phyloP scores from a whole-genome alignment of 2,113 vertebrate species.

The Caracal caracal region DNA sequence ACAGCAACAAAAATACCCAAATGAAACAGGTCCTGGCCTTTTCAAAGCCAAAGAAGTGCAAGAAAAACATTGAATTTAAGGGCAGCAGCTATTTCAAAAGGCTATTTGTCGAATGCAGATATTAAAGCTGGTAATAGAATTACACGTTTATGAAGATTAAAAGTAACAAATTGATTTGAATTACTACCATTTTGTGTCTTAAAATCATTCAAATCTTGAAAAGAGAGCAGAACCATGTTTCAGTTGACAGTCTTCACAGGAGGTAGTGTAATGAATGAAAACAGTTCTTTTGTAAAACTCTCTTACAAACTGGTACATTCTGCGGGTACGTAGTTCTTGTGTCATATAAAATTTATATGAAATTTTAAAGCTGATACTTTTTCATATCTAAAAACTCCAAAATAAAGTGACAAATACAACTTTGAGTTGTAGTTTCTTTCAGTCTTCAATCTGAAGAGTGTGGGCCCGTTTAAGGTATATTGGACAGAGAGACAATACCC shows the following conservation, averaged over 20 bases:
- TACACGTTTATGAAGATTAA: conserved; percentile 1
- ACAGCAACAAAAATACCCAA: conserved; percentile 16
- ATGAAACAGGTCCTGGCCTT: conserved; percentile 31
- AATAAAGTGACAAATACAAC: background rate
- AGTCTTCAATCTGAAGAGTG: background rate
- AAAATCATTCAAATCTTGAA: conserved; percentile 35
- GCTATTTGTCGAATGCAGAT: conserved; percentile 54
- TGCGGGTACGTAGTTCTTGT: background rate
- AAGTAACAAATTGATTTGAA: conserved; percentile 9
- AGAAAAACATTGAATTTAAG: conserved; percentile 30
- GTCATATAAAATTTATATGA: background rate
- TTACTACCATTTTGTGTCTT: conserved; percentile 29
- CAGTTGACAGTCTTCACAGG: background rate
- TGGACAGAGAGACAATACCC: background rate
- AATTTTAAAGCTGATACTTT: background rate
- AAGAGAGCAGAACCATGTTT: conserved; percentile 5
- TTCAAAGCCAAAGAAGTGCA: conserved; percentile 28
- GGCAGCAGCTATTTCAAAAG: background rate
- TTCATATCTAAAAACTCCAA: conserved; percentile 39
- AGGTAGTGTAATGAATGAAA: conserved; percentile 1
- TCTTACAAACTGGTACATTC: background rate
- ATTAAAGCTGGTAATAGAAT: background rate
- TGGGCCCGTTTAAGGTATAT: background rate
- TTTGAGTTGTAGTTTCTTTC: conserved; percentile 17
- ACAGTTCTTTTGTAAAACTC: background rate